These are phyloP conservation scores for Zootermopsis nevadensis DNA, from an alignment of 2,888 invertebrate species.

Conservation along the genomic window DNA sequence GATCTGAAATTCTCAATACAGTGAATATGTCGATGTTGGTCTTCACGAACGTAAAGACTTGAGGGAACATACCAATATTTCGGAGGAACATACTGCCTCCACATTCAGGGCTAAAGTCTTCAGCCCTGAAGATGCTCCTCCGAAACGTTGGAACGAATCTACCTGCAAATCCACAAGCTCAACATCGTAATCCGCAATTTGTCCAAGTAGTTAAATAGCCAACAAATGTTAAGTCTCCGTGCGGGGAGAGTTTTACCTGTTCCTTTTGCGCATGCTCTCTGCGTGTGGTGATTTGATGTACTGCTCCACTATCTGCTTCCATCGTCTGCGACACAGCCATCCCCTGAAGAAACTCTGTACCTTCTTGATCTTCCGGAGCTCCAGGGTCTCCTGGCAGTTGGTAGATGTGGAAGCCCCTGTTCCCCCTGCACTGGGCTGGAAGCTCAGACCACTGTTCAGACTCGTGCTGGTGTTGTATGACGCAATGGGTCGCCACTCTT, in stretches of 20 bases:
- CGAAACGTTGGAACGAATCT: too few relatives aligned
- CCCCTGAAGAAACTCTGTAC: slow-evolving; percentile 92
- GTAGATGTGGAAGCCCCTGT: slow-evolving; percentile 46
- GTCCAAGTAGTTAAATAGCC: too few relatives aligned
- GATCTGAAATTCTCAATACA: too few relatives aligned
- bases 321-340: slow-evolving; percentile 89
- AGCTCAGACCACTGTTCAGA: slow-evolving; percentile 50
- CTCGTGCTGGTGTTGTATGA: slow-evolving; percentile 47
- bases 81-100: too few relatives aligned
- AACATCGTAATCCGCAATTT: too few relatives aligned
- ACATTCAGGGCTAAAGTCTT: too few relatives aligned
- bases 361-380: slow-evolving; percentile 86
- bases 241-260: slow-evolving; percentile 75
- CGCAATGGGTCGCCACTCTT: slow-evolving; percentile 75
- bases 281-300: slow-evolving; percentile 95
- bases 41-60: too few relatives aligned
- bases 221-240: too few relatives aligned
- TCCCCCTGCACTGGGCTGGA: slow-evolving; percentile 48
- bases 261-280: slow-evolving; percentile 92
- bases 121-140: too few relatives aligned
- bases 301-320: slow-evolving; percentile 95
- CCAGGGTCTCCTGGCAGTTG: slow-evolving; percentile 70
- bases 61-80: too few relatives aligned
- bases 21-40: too few relatives aligned
- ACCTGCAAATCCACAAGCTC: too few relatives aligned